phyloP scores from a whole-genome alignment of 2,113 vertebrate genomes.

The Plecturocebus donacophilus region DNA sequence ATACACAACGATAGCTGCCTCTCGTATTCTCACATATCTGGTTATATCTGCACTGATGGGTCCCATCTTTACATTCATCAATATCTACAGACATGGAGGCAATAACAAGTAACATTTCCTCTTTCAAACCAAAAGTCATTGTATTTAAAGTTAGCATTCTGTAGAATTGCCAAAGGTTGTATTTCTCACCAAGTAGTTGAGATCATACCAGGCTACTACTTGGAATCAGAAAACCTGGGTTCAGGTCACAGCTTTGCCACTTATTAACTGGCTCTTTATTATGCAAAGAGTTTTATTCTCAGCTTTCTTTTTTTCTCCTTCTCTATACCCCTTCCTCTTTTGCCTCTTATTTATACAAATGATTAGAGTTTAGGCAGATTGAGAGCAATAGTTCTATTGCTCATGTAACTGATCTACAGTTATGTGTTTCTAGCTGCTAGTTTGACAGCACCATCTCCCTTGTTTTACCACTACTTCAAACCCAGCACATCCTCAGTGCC shows the following conservation, averaged over 20 bases:
- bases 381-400: background rate
- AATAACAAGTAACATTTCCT: constrained; percentile 51
- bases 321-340: background rate
- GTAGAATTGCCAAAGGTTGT: background rate
- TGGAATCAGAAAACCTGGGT: background rate
- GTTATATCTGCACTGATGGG: constrained; percentile 95
- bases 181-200: background rate
- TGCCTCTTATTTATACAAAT: background rate
- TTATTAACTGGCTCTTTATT: background rate
- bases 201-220: background rate
- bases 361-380: background rate
- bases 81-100: constrained; percentile 87
- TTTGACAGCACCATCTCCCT: background rate
- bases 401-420: background rate
- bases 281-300: background rate
- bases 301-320: background rate
- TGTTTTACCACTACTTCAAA: background rate
- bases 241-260: background rate
- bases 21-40: constrained; percentile 96
- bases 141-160: background rate
- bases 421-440: background rate
- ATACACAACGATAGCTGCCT: constrained; percentile 94
- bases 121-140: background rate
- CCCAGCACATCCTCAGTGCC: background rate
- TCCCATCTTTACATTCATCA: constrained; percentile 94